A percentile compares a stretch with the other conserved stretches of the same genome.
These are phyloP conservation scores for Axinella damicornis DNA, from an alignment of 37 sponge, comb jelly and placozoan species.

Conservation along the genomic window DNA sequence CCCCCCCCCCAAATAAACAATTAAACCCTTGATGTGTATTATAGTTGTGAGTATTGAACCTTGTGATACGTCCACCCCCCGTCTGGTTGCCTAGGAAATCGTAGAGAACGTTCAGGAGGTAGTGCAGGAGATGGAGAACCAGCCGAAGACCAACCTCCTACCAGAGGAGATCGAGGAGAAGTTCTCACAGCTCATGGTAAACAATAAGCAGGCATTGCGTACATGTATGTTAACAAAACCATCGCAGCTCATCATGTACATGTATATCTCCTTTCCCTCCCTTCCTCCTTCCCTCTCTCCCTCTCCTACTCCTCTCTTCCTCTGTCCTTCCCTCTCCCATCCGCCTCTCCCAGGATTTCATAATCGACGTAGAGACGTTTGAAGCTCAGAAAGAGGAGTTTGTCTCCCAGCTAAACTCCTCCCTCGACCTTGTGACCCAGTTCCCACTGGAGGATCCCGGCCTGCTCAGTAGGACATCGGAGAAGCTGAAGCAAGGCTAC, in stretches of 20 bases:
- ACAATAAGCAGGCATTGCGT: no score
- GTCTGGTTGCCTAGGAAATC: not conserved
- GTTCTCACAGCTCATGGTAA: constrained; percentile 13
- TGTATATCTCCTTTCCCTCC: not conserved
- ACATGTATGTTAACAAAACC: no score
- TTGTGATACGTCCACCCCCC: no score
- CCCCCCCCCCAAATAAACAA: no score
- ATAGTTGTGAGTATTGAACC: no score
- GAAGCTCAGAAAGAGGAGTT: constrained; percentile 2
- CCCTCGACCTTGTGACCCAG: not conserved
- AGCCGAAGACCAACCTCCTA: constrained; percentile 7
- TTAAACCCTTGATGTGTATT: no score
- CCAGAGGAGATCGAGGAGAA: constrained; percentile 12
- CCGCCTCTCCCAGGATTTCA: constrained; percentile 18
- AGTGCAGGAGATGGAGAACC: constrained; percentile 17
- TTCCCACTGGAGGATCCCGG: not conserved
- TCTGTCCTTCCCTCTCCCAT: not conserved
- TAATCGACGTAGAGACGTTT: constrained; percentile 21
- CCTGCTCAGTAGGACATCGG: not conserved
- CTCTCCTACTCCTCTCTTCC: not conserved
- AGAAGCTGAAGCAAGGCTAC: not conserved
- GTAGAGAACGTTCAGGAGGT: constrained; percentile 14
- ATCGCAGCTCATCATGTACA: no score
- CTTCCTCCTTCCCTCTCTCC: not conserved
- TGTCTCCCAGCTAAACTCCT: not conserved